Percentiles rank a stretch among this genome's conserved stretches.
Evolutionary conservation across 1,140 invertebrate genomes (phyloP).

Genomic region (Spodoptera frugiperda): DNA sequence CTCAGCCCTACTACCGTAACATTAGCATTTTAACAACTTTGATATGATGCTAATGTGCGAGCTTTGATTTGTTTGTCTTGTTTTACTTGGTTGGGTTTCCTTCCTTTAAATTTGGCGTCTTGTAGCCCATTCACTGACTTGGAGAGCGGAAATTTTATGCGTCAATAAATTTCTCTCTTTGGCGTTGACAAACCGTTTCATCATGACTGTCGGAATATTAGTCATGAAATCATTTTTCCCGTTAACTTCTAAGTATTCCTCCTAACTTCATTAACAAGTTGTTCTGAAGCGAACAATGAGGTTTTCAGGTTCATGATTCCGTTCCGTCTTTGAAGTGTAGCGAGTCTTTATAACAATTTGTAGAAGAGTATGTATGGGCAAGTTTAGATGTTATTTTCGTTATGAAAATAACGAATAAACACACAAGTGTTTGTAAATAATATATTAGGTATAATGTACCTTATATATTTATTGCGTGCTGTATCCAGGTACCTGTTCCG

Average conservation of each 20-base stretch:
- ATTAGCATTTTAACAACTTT: slow-evolving; percentile 48
- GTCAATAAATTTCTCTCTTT: slow-evolving; percentile 27
- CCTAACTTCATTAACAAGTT: too few relatives aligned
- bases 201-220: neutral
- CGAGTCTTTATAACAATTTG: too few relatives aligned
- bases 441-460: too few relatives aligned
- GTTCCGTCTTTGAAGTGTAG: too few relatives aligned
- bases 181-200: neutral
- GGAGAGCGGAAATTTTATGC: slow-evolving; percentile 21
- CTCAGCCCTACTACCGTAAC: slow-evolving; percentile 29
- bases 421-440: too few relatives aligned
- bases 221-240: neutral
- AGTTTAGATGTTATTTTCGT: too few relatives aligned
- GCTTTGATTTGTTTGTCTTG: slow-evolving; percentile 41
- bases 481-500: neutral
- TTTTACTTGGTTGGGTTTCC: slow-evolving; percentile 36
- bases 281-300: too few relatives aligned
- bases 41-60: slow-evolving; percentile 29
- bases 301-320: too few relatives aligned
- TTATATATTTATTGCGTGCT: too few relatives aligned
- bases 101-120: slow-evolving; percentile 30
- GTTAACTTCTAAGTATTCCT: too few relatives aligned
- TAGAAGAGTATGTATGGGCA: too few relatives aligned
- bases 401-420: too few relatives aligned
- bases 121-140: slow-evolving; percentile 3